Percentiles rank a stretch among this genome's conserved stretches.
Conservation (phyloP, 1,140 invertebrate species). For the Lucilia cuprina region DNA sequence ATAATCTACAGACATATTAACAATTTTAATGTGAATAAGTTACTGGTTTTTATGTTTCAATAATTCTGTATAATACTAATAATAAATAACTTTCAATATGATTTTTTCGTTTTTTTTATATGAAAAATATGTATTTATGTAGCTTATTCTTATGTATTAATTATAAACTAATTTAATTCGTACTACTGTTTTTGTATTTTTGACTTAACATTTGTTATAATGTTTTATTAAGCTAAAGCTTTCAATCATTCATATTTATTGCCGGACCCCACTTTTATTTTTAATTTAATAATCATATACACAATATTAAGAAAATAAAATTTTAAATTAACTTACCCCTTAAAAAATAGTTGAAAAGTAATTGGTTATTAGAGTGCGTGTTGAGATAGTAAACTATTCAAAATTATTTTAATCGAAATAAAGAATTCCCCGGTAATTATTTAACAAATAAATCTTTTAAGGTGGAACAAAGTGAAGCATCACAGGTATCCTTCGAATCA, state of each 20-base stretch:
- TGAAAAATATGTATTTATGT: background rate
- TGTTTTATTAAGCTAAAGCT: background rate
- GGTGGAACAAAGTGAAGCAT: constrained; percentile 78
- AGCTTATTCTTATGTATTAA: background rate
- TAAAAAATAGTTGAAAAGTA: background rate
- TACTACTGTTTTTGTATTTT: background rate
- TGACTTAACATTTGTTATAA: background rate
- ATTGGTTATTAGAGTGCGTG: background rate
- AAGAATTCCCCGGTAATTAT: constrained; percentile 59
- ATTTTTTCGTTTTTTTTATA: background rate
- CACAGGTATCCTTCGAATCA: constrained; percentile 72
- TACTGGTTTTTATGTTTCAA: background rate
- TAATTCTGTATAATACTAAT: no score
- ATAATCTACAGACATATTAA: constrained; percentile 9
- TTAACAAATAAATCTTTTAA: constrained; percentile 84
- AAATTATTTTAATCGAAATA: constrained; percentile 28
- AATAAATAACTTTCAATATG: no score
- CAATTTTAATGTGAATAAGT: background rate
- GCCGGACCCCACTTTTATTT: background rate
- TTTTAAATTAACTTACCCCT: background rate
- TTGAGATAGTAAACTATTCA: background rate
- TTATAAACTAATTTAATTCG: background rate
- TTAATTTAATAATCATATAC: background rate
- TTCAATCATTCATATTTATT: constrained; percentile 13
- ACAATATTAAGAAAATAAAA: constrained; percentile 7